These are phyloP conservation scores for Probosciger aterrimus DNA, from an alignment of 2,113 vertebrate genomes.

Conservation along the genomic window DNA sequence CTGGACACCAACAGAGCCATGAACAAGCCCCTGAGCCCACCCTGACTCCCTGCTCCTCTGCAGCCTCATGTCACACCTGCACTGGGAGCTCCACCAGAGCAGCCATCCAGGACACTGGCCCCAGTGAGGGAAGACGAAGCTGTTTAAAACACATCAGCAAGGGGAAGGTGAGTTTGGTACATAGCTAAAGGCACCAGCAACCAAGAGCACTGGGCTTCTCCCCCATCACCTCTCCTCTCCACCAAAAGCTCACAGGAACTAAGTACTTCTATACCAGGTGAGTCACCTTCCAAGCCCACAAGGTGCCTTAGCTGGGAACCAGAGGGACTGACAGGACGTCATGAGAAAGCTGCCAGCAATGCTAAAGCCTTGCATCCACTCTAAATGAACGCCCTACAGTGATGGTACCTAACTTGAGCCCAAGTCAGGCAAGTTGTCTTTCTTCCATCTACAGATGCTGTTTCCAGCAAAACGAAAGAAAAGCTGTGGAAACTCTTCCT, in stretches of 20 bases:
- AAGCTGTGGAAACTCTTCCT: neutral
- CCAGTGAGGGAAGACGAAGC: rapidly evolving
- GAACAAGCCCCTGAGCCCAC: neutral
- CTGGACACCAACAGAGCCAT: rapidly evolving
- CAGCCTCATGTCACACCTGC: neutral
- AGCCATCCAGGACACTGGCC: neutral
- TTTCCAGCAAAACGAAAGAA: neutral
- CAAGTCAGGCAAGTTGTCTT: neutral
- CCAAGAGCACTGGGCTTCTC: neutral
- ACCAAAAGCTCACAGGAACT: neutral
- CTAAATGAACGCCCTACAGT: neutral
- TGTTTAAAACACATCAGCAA: neutral
- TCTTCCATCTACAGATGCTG: neutral
- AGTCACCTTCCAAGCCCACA: neutral
- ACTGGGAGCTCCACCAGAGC: neutral
- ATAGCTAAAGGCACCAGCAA: neutral
- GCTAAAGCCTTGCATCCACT: neutral
- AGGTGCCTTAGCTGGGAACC: neutral
- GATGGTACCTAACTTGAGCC: neutral
- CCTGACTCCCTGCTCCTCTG: neutral
- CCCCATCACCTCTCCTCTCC: neutral
- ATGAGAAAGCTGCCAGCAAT: neutral
- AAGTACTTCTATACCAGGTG: neutral
- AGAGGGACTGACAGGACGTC: neutral
- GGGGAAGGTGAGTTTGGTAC: neutral